phyloP scores from a whole-genome alignment of 2,888 invertebrate species.

The Diloba caeruleocephala region DNA sequence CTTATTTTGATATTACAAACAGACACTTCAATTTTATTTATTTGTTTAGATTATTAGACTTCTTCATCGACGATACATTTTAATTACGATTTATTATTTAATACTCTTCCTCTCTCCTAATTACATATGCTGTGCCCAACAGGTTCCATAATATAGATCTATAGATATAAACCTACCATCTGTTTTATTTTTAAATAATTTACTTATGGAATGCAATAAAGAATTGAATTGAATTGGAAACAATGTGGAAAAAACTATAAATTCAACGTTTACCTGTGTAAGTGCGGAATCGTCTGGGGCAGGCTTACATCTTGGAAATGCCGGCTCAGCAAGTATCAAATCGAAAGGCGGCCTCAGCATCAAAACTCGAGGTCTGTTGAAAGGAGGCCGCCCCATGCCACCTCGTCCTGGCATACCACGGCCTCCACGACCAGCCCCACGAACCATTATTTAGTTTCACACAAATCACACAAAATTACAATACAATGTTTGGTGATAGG shows the following conservation, averaged over 20 bases:
- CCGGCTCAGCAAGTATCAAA: conserved; percentile 95
- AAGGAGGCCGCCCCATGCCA: conserved; percentile 87
- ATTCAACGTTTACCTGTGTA: conserved; percentile 90
- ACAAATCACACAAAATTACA: not conserved
- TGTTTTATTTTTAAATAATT: no score
- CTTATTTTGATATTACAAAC: no score
- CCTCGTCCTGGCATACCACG: conserved; percentile 91
- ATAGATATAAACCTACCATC: no score
- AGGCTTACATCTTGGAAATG: conserved; percentile 95
- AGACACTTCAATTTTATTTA: no score
- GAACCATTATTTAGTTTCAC: conserved; percentile 88
- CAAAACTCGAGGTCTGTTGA: conserved; percentile 80
- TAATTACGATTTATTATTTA: no score
- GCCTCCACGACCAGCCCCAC: conserved; percentile 91
- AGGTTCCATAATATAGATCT: no score
- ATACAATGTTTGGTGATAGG: conserved; percentile 18
- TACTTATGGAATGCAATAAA: no score
- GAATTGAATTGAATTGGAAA: no score
- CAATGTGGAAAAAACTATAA: not conserved
- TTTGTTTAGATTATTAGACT: no score
- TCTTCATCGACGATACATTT: no score
- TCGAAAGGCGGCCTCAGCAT: conserved; percentile 95
- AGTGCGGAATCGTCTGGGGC: conserved; percentile 95
- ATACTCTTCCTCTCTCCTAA: no score
- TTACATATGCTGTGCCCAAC: no score